Base-by-base conservation (phyloP, 2,888 invertebrate genomes). In the Leucophenga montana region DNA sequence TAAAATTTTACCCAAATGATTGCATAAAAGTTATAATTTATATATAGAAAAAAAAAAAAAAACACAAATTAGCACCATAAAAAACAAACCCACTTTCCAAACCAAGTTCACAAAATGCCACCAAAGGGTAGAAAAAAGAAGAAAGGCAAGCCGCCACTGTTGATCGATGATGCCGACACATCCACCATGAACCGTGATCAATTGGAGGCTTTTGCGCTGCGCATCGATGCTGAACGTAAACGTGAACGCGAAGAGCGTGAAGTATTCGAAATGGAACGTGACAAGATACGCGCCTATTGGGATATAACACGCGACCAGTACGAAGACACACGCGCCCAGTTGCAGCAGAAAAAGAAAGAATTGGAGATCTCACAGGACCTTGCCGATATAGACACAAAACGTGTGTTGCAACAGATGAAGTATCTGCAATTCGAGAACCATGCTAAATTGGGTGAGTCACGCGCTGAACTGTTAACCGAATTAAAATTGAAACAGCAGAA, bases 211-310 rank as follows among this genome's bases (percentile, higher is more conserved):
- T 97, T 97, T 86, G 94, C 95, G 14, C 90, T 94, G 62, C 92
- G 93, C 80, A 92, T 97, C 20, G 93, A 95, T 86, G 96, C 96
- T 85, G 97, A 98, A 90, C 91, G 97, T 86, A 97, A 98, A 85
- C 92, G 95, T 70, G 98, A 98, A 88, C 91, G 98, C 81, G 98
- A 98, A 88, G 98, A 98, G 88, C 90, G 98, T 68, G 98, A 98
- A 88, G 98, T 95, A 87, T 98, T 97, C 84, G 98, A 98, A 89
- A 88, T 98, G 81, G 98, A 98, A 90, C 91, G 98, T 78, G 98
- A 98, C 87, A 97, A 97, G 89, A 91, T 98, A 18, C 92, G 96
- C 77, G 96, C 96, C 3, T 97, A 97, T 87, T 98, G 98, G 98
- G 97, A 98, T 89, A 97, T 98, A 67, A 95, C 97, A 0, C 92